These are phyloP conservation scores for Streblospio benedicti DNA, from an alignment of 1,140 invertebrate genomes.

Conservation along the genomic window DNA sequence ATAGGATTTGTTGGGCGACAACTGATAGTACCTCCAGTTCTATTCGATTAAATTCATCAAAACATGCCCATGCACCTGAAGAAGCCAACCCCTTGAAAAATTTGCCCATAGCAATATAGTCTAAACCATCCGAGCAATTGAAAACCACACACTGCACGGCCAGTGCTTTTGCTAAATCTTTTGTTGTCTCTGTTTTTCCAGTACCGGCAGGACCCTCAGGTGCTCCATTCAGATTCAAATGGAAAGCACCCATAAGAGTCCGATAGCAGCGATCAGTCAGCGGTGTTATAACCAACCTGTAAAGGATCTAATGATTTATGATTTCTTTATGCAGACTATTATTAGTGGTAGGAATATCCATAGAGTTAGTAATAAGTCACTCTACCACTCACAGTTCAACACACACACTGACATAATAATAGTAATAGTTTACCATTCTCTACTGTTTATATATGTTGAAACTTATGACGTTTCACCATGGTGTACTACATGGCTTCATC, in stretches of 20 bases:
- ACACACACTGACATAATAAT: too few species aligned
- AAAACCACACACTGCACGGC: constrained; percentile 85
- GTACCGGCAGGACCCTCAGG: constrained; percentile 49
- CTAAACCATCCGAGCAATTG: constrained; percentile 79
- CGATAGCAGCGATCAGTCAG: constrained; percentile 39
- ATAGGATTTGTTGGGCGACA: constrained; percentile 48
- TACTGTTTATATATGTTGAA: too few species aligned
- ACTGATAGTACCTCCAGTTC: constrained; percentile 84
- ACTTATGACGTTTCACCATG: too few species aligned
- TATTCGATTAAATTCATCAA: constrained; percentile 85
- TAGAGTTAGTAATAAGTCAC: too few species aligned
- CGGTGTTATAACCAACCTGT: constrained; percentile 48
- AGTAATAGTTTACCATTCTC: too few species aligned
- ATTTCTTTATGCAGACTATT: too few species aligned
- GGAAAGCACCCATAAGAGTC: constrained; percentile 70
- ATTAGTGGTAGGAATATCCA: too few species aligned
- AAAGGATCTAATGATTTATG: too few species aligned
- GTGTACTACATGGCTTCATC: too few species aligned
- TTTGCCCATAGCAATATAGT: constrained; percentile 75
- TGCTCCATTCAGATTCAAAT: constrained; percentile 64
- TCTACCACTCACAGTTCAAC: too few species aligned
- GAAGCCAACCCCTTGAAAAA: constrained; percentile 76
- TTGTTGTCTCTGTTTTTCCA: constrained; percentile 52
- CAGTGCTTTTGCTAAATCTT: constrained; percentile 77
- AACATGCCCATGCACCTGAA: constrained; percentile 83